phyloP scores from a whole-genome alignment of 2,113 vertebrate species.

The Ardeotis arabs region DNA sequence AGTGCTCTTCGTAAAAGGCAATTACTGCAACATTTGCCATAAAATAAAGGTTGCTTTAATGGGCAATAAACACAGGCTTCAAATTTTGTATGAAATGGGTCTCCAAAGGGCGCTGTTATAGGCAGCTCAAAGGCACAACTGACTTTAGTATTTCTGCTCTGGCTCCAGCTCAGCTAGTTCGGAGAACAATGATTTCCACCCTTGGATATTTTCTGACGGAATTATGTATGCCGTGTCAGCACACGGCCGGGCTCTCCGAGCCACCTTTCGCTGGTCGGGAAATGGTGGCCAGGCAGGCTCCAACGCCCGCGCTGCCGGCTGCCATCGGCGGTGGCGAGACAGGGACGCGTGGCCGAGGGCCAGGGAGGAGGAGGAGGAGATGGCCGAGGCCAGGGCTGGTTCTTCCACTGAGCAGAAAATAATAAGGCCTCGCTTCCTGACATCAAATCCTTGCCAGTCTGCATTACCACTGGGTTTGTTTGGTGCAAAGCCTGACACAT shows the following conservation, averaged over 20 bases:
- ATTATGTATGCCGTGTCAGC: constrained; percentile 70
- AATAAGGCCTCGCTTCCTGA: constrained; percentile 20
- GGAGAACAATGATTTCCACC: constrained; percentile 83
- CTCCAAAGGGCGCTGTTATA: constrained; percentile 85
- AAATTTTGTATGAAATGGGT: constrained; percentile 89
- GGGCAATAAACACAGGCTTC: constrained; percentile 93
- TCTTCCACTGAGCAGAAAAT: not conserved
- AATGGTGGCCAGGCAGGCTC: constrained; percentile 13
- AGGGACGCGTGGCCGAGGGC: not conserved
- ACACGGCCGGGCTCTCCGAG: constrained; percentile 31
- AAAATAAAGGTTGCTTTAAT: constrained; percentile 97
- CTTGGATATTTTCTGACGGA: constrained; percentile 77
- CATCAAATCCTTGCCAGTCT: constrained; percentile 2
- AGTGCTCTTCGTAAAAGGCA: constrained; percentile 92
- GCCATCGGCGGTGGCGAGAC: not conserved
- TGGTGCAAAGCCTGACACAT: constrained; percentile 10
- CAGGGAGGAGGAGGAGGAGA: not conserved
- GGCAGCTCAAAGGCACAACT: constrained; percentile 84
- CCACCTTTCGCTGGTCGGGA: constrained; percentile 58
- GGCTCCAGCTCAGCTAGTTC: constrained; percentile 78
- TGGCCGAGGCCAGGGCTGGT: not conserved
- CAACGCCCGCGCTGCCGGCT: not conserved
- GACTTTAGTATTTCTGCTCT: constrained; percentile 79
- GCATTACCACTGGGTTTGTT: not conserved
- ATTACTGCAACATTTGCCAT: constrained; percentile 93